phyloP scores from a whole-genome alignment of 2,797 vertebrate genomes.

The Pseudopleuronectes americanus region DNA sequence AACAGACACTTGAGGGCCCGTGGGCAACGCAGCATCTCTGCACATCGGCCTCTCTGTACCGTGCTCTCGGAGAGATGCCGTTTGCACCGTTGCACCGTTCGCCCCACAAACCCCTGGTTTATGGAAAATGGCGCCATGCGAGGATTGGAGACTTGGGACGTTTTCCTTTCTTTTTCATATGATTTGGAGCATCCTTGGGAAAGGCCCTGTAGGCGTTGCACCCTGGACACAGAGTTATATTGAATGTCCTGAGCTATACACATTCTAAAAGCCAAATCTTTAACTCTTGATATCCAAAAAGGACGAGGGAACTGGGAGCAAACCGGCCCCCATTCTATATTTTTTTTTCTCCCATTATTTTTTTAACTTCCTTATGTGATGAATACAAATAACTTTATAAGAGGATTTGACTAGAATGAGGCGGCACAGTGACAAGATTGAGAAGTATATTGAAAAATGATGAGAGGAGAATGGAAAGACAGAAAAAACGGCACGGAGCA shows the following conservation, averaged over 20 bases:
- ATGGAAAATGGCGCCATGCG: slow-evolving; percentile 8
- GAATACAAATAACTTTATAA: slow-evolving; percentile 56
- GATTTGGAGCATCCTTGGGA: slow-evolving; percentile 50
- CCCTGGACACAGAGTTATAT: slow-evolving; percentile 24
- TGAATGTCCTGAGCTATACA: slow-evolving; percentile 27
- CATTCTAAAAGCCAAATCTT: slow-evolving; percentile 33
- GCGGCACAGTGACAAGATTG: slow-evolving; percentile 33
- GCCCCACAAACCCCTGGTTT: slow-evolving; percentile 10
- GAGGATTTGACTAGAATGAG: slow-evolving; percentile 57
- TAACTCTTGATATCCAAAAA: slow-evolving; percentile 39
- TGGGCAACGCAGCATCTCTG: slow-evolving; percentile 53
- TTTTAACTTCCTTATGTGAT: slow-evolving; percentile 29
- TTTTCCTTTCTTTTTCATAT: slow-evolving; percentile 41
- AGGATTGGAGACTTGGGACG: slow-evolving; percentile 26
- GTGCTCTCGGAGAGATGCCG: slow-evolving; percentile 11
- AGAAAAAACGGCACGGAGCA: slow-evolving; percentile 15
- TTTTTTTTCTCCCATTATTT: slow-evolving; percentile 8
- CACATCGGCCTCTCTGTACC: slow-evolving; percentile 23
- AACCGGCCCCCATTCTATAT: slow-evolving; percentile 28
- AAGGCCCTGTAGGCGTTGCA: slow-evolving; percentile 41
- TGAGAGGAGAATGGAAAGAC: slow-evolving; percentile 31
- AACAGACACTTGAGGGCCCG: slow-evolving; percentile 46
- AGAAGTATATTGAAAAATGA: slow-evolving; percentile 38
- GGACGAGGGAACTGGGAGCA: slow-evolving; percentile 33
- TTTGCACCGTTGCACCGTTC: slow-evolving; percentile 20